phyloP scores from a whole-genome alignment of 2,113 vertebrate species.

The Panurus biarmicus region DNA sequence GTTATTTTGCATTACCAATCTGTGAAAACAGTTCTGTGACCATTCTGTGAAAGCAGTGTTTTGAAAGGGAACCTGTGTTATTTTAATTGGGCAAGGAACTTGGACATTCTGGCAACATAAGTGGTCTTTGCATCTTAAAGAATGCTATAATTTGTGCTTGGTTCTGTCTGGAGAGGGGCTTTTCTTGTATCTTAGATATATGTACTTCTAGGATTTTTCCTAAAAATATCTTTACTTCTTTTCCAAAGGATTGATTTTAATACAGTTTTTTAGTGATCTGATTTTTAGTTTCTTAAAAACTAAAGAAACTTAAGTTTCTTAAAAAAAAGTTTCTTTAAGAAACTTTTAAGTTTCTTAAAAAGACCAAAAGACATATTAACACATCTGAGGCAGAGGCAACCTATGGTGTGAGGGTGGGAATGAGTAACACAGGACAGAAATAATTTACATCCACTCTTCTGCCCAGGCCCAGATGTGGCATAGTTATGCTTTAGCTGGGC shows the following conservation, averaged over 20 bases:
- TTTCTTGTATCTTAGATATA: not conserved
- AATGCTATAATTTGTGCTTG: not conserved
- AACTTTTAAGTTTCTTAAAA: not conserved
- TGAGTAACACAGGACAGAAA: not conserved
- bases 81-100: not conserved
- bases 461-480: rapidly evolving
- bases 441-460: not conserved
- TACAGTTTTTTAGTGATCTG: not conserved
- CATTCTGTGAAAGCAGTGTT: not conserved
- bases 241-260: not conserved
- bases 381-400: not conserved
- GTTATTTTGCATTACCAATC: not conserved
- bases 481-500: not conserved
- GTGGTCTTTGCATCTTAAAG: not conserved
- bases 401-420: not conserved
- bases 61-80: not conserved
- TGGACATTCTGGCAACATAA: not conserved
- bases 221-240: not conserved
- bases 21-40: not conserved
- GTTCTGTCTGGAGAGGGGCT: not conserved
- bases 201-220: not conserved
- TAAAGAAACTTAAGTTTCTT: too few species aligned
- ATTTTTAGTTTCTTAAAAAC: not conserved
- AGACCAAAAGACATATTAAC: not conserved
- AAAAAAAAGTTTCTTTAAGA: too few species aligned